Evolutionary conservation across 2,113 vertebrate genomes (phyloP), one percentile per base, ranked within the genome.

Genomic region (Nanorana parkeri): DNA sequence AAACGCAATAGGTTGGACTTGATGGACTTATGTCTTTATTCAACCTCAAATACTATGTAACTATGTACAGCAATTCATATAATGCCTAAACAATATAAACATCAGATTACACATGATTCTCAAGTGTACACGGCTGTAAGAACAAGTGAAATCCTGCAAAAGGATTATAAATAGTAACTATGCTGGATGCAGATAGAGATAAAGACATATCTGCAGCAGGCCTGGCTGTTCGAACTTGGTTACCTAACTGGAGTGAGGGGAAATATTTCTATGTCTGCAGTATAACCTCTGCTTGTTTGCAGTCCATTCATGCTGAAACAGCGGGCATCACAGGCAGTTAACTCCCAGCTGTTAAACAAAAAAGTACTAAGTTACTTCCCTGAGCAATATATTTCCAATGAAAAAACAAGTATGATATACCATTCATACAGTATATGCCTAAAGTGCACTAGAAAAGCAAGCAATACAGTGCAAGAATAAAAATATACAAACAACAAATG

Each of bases 221-320:
- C 71, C 71, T 17, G 56, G 3, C 10, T 17, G 51, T 16, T 55
- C 19, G 55, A 1, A 19, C 47, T 29, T 56, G 36, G 29, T 64
- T 26, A 63, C 23, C 74, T 51, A 77, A 24, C 26, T 17, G 56
- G 20, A 29, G 16, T n/a, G 56, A 36, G 56, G 58, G 32, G 26
- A 64, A 26, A 3, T 61, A 51, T 61, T 23, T 61, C 19, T 61
- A 17, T 67, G 26, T 36, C 54, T 11, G 8, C 19, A 58, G 6
- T n/a, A n/a, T 68, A 67, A 67, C 65, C 76, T n/a, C 3, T 54
- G 36, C 58, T 73, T 74, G 68, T 74, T 81, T 81, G 79, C 79
- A 51, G 54, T 16, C 21, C n/a, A 17, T 55, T 74, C 79, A 81
- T 41, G 79, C 79, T 64, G 79, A 81, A 73, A 63, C 24, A 55